A percentile compares a stretch with the other conserved stretches of the same genome.
Conservation (phyloP, 2,888 invertebrate species). For the Archips xylosteana region DNA sequence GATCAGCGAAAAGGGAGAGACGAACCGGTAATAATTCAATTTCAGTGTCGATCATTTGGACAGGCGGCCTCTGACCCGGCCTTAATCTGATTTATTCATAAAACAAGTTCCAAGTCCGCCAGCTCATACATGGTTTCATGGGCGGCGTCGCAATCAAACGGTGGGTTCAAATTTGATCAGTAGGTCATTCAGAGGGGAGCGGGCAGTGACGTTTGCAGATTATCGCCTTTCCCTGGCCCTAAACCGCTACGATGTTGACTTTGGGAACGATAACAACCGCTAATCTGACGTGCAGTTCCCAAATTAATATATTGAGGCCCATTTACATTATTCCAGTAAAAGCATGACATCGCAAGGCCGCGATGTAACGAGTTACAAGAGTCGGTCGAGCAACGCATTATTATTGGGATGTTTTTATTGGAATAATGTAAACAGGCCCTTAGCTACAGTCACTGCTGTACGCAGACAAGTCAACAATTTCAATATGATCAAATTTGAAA, state of each 20-base stretch:
- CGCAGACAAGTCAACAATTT: too few relatives aligned
- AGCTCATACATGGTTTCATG: conserved; percentile 28
- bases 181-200: conserved; percentile 26
- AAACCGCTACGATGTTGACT: conserved; percentile 4
- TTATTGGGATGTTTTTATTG: too few relatives aligned
- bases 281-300: neutral
- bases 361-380: too few relatives aligned
- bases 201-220: conserved; percentile 39
- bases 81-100: conserved; percentile 61
- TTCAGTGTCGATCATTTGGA: conserved; percentile 66
- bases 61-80: conserved; percentile 53
- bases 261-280: neutral
- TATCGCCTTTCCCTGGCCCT: conserved; percentile 38
- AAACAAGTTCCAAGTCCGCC: conserved; percentile 49
- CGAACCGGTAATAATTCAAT: conserved; percentile 70
- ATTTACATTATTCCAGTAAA: too few relatives aligned
- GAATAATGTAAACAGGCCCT: too few relatives aligned
- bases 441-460: too few relatives aligned
- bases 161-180: conserved; percentile 40
- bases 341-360: too few relatives aligned
- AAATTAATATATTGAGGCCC: too few relatives aligned
- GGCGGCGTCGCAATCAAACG: conserved; percentile 19
- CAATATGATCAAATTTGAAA: too few relatives aligned
- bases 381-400: too few relatives aligned
- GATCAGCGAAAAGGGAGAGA: conserved; percentile 50